Percentiles rank a stretch among this genome's conserved stretches.
Conservation (phyloP, 2,888 invertebrate species). For the Eudasyphora cyanicolor region DNA sequence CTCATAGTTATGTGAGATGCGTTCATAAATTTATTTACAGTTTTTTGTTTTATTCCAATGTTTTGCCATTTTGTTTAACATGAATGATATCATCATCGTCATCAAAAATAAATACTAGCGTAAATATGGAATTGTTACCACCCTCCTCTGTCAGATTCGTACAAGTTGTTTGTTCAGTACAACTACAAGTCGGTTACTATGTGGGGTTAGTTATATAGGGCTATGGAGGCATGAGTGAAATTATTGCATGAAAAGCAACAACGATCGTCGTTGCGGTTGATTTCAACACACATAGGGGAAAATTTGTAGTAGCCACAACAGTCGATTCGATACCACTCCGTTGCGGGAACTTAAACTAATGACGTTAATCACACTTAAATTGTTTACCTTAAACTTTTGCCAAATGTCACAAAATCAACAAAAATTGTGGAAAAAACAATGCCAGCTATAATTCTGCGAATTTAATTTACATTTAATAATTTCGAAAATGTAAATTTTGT, state of each 20-base stretch:
- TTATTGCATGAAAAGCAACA: no score
- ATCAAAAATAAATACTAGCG: background rate
- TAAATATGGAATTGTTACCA: no score
- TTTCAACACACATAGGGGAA: background rate
- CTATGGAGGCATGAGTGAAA: background rate
- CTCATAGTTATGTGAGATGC: background rate
- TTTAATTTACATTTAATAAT: no score
- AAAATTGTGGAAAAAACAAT: background rate
- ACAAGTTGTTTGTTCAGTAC: no score
- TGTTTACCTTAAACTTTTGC: background rate
- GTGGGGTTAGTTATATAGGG: background rate
- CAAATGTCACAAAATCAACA: background rate
- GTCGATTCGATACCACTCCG: background rate
- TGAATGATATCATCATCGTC: background rate
- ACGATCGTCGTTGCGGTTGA: background rate
- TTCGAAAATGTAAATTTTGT: no score
- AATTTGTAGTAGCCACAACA: background rate
- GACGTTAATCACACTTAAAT: conserved; percentile 19
- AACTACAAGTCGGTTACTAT: no score
- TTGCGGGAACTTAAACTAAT: background rate
- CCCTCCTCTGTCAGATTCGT: no score
- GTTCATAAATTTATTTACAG: background rate
- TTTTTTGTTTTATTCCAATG: background rate
- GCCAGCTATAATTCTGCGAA: no score
- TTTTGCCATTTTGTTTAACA: background rate